These are phyloP conservation scores for Hepsetus odoe DNA, from an alignment of 2,113 vertebrate genomes.

Conservation along the genomic window DNA sequence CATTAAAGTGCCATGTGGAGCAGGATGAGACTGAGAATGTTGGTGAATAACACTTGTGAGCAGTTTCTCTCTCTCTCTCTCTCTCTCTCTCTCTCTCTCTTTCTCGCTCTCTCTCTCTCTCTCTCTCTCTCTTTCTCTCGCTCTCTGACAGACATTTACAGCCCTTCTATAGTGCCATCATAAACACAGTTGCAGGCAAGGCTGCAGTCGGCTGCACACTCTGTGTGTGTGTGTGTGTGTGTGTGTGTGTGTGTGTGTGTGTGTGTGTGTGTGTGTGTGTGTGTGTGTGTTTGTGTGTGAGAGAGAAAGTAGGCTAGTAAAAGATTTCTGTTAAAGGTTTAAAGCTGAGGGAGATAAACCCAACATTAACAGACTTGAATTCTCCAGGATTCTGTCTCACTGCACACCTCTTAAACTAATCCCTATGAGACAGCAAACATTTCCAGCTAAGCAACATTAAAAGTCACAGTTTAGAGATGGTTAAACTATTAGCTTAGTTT, in stretches of 20 bases:
- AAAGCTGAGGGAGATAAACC: background rate
- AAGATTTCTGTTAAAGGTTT: conserved; percentile 14
- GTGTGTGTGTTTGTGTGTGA: conserved; percentile 17
- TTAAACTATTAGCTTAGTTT: background rate
- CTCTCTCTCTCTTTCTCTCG: conserved; percentile 24
- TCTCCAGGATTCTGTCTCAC: background rate
- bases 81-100: conserved; percentile 22
- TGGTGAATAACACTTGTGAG: conserved; percentile 51
- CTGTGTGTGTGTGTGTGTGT: conserved; percentile 3
- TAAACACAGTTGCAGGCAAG: conserved; percentile 66
- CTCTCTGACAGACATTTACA: conserved; percentile 78
- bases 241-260: conserved; percentile 20
- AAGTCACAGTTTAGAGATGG: background rate
- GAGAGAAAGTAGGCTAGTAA: background rate
- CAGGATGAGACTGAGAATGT: conserved; percentile 21
- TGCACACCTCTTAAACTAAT: conserved; percentile 2
- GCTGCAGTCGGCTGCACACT: conserved; percentile 28
- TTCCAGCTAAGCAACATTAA: background rate
- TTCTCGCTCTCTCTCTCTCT: conserved; percentile 15
- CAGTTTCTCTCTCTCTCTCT: conserved; percentile 39
- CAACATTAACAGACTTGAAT: background rate
- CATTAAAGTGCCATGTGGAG: background rate
- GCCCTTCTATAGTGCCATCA: conserved; percentile 77
- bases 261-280: conserved; percentile 11
- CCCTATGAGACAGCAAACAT: background rate